A percentile compares a stretch with the other conserved stretches of the same genome.
Evolutionary conservation across 2,113 vertebrate species (phyloP).

Genomic region (Paralichthys olivaceus): DNA sequence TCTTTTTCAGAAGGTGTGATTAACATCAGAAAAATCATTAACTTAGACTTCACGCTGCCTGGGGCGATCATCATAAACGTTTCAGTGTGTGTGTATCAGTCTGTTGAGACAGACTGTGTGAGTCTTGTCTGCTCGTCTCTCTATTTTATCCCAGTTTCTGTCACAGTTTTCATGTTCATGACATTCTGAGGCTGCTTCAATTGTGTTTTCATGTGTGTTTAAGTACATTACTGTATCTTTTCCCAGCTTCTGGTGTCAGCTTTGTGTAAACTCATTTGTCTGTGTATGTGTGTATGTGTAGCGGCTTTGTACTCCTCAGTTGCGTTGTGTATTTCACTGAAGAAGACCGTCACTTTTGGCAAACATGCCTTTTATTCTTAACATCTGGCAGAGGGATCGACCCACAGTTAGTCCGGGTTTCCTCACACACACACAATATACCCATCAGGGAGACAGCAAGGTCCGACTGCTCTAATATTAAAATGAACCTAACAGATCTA

Average conservation of each 20-base stretch:
- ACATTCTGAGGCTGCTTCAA: background rate
- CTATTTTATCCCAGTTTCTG: background rate
- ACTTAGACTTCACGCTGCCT: slow-evolving; percentile 39
- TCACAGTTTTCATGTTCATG: slow-evolving; percentile 3
- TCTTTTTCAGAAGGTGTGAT: slow-evolving; percentile 57
- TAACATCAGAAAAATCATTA: slow-evolving; percentile 57
- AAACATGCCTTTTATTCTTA: too few species aligned
- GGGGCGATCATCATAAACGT: background rate
- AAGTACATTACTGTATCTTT: background rate
- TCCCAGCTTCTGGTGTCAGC: background rate
- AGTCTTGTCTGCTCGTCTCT: background rate
- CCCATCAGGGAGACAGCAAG: too few species aligned
- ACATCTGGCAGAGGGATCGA: too few species aligned
- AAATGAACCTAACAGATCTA: too few species aligned
- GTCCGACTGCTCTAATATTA: too few species aligned
- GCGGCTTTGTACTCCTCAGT: too few species aligned
- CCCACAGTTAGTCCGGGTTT: too few species aligned
- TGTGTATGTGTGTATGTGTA: slow-evolving; percentile 15
- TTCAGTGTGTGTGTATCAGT: background rate
- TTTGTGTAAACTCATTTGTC: slow-evolving; percentile 7
- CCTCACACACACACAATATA: too few species aligned
- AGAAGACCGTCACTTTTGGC: too few species aligned
- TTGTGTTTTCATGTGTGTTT: slow-evolving; percentile 10
- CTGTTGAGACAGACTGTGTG: background rate
- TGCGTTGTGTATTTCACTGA: too few species aligned